These are phyloP conservation scores for Uropetala carovei DNA, from an alignment of 2,888 invertebrate genomes.

Conservation along the genomic window DNA sequence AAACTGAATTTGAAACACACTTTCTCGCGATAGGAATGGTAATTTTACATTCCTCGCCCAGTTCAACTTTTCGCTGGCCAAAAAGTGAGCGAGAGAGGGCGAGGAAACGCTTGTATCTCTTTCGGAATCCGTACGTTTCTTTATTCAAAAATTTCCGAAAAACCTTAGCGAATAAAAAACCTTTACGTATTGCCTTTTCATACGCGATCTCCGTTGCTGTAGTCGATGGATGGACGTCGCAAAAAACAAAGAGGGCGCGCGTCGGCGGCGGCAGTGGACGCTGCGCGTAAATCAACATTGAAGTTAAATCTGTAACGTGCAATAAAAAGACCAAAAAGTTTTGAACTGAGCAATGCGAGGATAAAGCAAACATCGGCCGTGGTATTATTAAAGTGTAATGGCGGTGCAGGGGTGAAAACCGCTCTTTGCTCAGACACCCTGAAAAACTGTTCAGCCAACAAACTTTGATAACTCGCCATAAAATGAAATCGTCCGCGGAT, in stretches of 20 bases:
- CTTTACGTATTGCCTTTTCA: background rate
- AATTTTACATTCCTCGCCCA: no score
- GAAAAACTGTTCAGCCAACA: background rate
- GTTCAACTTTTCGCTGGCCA: no score
- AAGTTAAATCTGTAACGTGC: background rate
- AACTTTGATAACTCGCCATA: background rate
- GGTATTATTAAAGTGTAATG: constrained; percentile 13
- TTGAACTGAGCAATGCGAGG: constrained; percentile 24
- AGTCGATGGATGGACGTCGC: background rate
- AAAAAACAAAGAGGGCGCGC: background rate
- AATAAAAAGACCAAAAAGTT: constrained; percentile 5
- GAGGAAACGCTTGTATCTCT: background rate
- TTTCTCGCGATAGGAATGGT: no score
- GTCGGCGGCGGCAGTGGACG: background rate
- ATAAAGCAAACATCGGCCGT: background rate
- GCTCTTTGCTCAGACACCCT: background rate
- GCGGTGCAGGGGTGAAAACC: background rate
- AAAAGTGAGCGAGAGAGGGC: no score
- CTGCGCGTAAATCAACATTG: background rate
- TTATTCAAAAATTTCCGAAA: background rate
- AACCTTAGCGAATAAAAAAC: background rate
- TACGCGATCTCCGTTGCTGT: background rate
- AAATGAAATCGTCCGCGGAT: background rate
- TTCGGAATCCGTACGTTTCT: background rate
- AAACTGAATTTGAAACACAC: no score